Evolutionary conservation across 1,140 invertebrate species (phyloP).

Genomic region (Calycopis cecrops): DNA sequence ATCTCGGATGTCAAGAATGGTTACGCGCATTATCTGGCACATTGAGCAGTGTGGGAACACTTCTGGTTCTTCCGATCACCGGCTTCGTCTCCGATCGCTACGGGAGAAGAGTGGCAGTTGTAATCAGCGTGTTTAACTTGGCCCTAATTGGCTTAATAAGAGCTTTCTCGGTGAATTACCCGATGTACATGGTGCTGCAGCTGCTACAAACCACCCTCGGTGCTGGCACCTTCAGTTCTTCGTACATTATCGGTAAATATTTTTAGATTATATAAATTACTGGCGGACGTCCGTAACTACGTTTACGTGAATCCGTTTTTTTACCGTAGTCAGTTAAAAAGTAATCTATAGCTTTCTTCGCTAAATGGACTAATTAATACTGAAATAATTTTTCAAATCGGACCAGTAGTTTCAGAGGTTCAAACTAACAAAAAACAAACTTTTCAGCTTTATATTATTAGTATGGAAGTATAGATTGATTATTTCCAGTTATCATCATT

Average conservation of each 20-base stretch:
- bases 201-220: constrained; percentile 77
- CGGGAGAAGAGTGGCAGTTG: constrained; percentile 76
- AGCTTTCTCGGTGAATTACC: constrained; percentile 80
- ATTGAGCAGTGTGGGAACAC: constrained; percentile 38
- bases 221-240: constrained; percentile 56
- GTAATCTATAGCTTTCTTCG: no score
- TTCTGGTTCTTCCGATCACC: constrained; percentile 45
- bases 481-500: no score
- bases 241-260: constrained; percentile 55
- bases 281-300: no score
- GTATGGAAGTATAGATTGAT: no score
- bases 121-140: constrained; percentile 74
- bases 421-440: no score
- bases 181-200: constrained; percentile 78
- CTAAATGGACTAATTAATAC: no score
- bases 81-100: constrained; percentile 78
- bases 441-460: no score
- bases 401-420: no score
- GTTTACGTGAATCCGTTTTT: no score
- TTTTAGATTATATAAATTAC: no score
- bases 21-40: constrained; percentile 44
- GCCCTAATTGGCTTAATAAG: constrained; percentile 78
- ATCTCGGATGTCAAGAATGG: constrained; percentile 47
- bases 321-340: no score
- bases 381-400: no score